Evolutionary conservation across 2,113 vertebrate species (phyloP).

Genomic region (Lampris megalopsis): DNA sequence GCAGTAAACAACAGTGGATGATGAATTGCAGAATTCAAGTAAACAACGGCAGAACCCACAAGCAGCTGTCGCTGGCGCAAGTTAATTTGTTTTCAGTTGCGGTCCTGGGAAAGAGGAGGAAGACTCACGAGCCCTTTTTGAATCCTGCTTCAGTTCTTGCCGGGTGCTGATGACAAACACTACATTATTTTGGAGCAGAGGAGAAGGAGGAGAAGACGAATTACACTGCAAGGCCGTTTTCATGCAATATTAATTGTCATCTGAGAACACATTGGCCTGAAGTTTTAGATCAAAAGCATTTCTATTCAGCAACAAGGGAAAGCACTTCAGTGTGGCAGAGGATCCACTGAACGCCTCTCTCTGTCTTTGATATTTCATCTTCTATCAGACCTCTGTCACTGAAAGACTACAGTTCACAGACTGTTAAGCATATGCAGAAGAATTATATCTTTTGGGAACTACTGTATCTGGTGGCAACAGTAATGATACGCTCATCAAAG

Average conservation of each 20-base stretch:
- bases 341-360: conserved; percentile 62
- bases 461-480: conserved; percentile 16
- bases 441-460: conserved; percentile 29
- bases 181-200: conserved; percentile 53
- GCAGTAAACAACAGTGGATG: conserved; percentile 62
- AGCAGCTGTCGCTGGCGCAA: conserved; percentile 64
- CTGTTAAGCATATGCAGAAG: conserved; percentile 27
- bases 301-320: conserved; percentile 75
- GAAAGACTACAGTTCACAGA: conserved; percentile 26
- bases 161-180: conserved; percentile 66
- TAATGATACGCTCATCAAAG: conserved; percentile 39
- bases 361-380: conserved; percentile 75
- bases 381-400: conserved; percentile 55
- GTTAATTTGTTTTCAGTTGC: conserved; percentile 57
- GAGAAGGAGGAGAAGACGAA: conserved; percentile 25
- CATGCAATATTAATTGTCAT: conserved; percentile 81
- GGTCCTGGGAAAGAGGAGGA: conserved; percentile 42
- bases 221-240: conserved; percentile 69
- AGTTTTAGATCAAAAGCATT: conserved; percentile 80
- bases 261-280: conserved; percentile 65
- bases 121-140: conserved; percentile 15
- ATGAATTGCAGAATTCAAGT: conserved; percentile 68
- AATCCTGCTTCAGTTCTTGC: conserved; percentile 30
- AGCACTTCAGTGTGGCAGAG: conserved; percentile 71
- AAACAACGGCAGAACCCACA: conserved; percentile 36